A percentile compares a stretch with the other conserved stretches of the same genome.
These are phyloP conservation scores for Chrysemys picta DNA, from an alignment of 2,113 vertebrate species.

Conservation along the genomic window DNA sequence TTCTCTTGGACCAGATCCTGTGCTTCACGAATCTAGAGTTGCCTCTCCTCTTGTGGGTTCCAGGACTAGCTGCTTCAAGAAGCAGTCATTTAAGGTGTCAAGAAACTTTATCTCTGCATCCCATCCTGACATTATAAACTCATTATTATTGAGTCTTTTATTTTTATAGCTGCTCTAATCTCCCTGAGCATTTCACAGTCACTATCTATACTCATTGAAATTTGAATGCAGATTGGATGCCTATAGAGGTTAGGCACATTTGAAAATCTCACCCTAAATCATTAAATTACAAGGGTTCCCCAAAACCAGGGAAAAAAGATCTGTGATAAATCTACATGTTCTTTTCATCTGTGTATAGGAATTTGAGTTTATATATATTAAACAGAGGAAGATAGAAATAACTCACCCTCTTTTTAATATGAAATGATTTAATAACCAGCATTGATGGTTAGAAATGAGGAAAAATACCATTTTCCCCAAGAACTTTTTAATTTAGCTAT, in stretches of 20 bases:
- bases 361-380: not conserved
- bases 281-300: not conserved
- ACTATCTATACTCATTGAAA: not conserved
- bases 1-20: too few species aligned
- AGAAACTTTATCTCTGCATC: too few species aligned
- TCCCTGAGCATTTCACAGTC: too few species aligned
- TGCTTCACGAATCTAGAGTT: too few species aligned
- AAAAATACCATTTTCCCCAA: accelerated
- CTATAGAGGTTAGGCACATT: not conserved
- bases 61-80: too few species aligned
- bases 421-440: not conserved
- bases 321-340: not conserved
- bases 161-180: too few species aligned
- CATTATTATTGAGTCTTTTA: too few species aligned
- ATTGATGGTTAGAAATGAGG: not conserved
- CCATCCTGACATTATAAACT: not conserved
- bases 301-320: not conserved
- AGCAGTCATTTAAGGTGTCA: too few species aligned
- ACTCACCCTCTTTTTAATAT: not conserved
- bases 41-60: too few species aligned
- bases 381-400: not conserved
- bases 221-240: not conserved
- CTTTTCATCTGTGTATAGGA: not conserved
- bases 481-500: not conserved
- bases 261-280: not conserved